A percentile compares a stretch with the other conserved stretches of the same genome.
These are phyloP conservation scores for Drosophila varians DNA, from an alignment of 1,140 invertebrate species.

Conservation along the genomic window DNA sequence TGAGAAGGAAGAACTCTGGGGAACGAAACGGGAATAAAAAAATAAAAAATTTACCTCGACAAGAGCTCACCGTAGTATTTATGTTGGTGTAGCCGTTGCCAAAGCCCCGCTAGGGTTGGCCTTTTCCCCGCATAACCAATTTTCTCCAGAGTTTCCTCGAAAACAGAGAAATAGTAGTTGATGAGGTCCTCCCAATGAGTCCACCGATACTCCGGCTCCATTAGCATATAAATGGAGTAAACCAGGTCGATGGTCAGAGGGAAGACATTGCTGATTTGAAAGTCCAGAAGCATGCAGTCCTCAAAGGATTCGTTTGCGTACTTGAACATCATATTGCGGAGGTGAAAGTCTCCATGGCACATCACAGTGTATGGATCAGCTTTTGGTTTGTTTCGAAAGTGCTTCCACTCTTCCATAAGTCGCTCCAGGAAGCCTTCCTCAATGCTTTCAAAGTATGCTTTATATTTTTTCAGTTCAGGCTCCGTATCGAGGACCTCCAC, in stretches of 20 bases:
- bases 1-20: constrained; percentile 27
- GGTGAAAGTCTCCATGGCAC: constrained; percentile 55
- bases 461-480: constrained; percentile 33
- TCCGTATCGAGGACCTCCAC: constrained; percentile 28
- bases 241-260: constrained; percentile 45
- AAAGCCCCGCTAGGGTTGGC: constrained; percentile 23
- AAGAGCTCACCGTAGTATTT: constrained; percentile 37
- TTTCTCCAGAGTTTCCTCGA: constrained; percentile 23
- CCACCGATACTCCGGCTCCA: constrained; percentile 24
- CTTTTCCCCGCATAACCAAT: constrained; percentile 42
- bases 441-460: constrained; percentile 16
- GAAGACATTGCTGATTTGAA: constrained; percentile 47
- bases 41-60: too few species aligned
- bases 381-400: background rate
- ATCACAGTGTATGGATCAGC: constrained; percentile 7
- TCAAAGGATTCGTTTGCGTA: constrained; percentile 20
- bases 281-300: constrained; percentile 58
- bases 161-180: constrained; percentile 34
- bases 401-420: constrained; percentile 2
- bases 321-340: constrained; percentile 61
- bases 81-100: constrained; percentile 10
- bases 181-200: constrained; percentile 25
- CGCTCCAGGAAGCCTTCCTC: constrained; percentile 2
- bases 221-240: constrained; percentile 50
- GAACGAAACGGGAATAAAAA: background rate